These are phyloP conservation scores for Caenorhabditis uteleia DNA, from an alignment of 2,888 invertebrate genomes.

Conservation along the genomic window DNA sequence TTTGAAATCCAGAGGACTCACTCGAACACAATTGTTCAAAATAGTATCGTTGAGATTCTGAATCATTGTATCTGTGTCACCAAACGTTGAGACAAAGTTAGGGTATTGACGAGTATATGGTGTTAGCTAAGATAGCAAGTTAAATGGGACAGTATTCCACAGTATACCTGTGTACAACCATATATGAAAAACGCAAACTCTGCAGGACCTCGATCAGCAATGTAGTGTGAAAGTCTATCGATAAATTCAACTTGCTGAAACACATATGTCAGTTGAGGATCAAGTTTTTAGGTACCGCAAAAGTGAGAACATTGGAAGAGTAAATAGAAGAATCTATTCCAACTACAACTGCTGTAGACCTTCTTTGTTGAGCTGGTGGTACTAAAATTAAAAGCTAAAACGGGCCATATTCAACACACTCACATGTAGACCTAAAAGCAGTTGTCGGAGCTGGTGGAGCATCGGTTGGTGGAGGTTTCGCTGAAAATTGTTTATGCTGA, in stretches of 20 bases:
- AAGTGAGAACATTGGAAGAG: constrained; percentile 19
- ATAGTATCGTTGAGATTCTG: constrained; percentile 15
- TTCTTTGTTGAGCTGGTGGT: constrained; percentile 16
- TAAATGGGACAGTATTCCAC: not conserved
- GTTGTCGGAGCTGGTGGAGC: constrained; percentile 9
- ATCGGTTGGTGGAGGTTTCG: constrained; percentile 1
- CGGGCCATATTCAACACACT: not conserved
- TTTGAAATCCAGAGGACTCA: constrained; percentile 19
- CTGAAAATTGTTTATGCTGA: not conserved
- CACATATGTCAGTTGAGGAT: not conserved
- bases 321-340: constrained; percentile 23
- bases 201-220: constrained; percentile 17
- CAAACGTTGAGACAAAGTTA: constrained; percentile 12
- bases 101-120: constrained; percentile 19
- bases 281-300: constrained; percentile 9
- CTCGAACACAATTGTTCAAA: constrained; percentile 8
- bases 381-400: not conserved
- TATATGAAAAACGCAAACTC: constrained; percentile 30
- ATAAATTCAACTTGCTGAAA: constrained; percentile 26
- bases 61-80: constrained; percentile 10
- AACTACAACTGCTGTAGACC: constrained; percentile 24
- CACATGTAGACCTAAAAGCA: constrained; percentile 8
- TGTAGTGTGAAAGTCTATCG: constrained; percentile 11
- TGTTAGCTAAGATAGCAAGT: not conserved
- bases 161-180: constrained; percentile 11